Evolutionary conservation across 2,888 invertebrate genomes (phyloP), one percentile per base, ranked within the genome.

Genomic region (Dynastes tityus): DNA sequence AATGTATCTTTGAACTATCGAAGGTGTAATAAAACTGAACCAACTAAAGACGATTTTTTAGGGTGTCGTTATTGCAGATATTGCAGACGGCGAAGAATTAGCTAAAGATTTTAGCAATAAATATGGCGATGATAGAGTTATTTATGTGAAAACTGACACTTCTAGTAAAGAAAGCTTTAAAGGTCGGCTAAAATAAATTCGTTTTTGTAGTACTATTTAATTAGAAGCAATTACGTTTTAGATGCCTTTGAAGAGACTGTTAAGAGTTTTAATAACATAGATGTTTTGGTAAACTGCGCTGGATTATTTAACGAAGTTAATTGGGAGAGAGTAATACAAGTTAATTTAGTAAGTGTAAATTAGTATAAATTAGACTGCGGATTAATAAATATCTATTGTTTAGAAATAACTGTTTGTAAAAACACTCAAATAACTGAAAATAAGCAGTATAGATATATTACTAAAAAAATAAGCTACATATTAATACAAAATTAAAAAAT

Each of bases 161-260:
- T 74, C 67, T 22, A 80, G 81, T 27, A 75, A 78, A 22, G 55
- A 74, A 16, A 77, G 80, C 40, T 76, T 82, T 61, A 80, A 82
- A 80, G 78, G 73, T 71, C 16, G 2, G 5, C 2, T 40, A 55
- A 22, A 13, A 2, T 32, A 22, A 13, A 2, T 32, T 32, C 32
- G n/a, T 32, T 5, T n/a, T 45, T 40, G n/a, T 37, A 22, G 22
- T 45, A 45, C 3, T 55, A 16, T 22, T n/a, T 45, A 55, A 9
- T 2, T 55, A 55, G 5, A 13, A 11, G 8, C 16, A 37, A 9
- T 27, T 29, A 37, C 55, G 4, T 61, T 61, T 22, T 53, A 77
- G 77, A 55, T 68, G 77, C 77, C 9, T 77, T 77, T 40, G 16
- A 58, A 22, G 1, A 55, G 6, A 22, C 55, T 0, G n/a, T 55